A percentile compares a stretch with the other conserved stretches of the same genome.
Conservation (phyloP, 2,888 invertebrate genomes). For the Leucophora obtusa region DNA sequence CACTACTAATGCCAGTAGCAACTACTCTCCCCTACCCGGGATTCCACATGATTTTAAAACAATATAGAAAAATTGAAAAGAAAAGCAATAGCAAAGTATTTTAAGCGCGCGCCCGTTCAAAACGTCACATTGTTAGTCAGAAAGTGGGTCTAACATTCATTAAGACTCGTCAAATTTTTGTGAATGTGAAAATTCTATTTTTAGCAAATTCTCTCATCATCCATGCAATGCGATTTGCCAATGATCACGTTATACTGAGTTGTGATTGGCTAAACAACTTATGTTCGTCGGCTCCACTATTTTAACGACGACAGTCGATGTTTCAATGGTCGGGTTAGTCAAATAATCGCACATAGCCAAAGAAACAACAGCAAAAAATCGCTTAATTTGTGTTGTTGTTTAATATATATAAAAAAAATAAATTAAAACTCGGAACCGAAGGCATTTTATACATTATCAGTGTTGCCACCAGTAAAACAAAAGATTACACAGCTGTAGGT, state of each 20-base stretch:
- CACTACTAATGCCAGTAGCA: slow-evolving; percentile 34
- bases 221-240: slow-evolving; percentile 58
- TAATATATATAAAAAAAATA: slow-evolving; percentile 4
- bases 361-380: slow-evolving; percentile 27
- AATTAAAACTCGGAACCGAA: slow-evolving; percentile 24
- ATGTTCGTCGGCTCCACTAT: slow-evolving; percentile 32
- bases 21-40: slow-evolving; percentile 18
- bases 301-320: slow-evolving; percentile 35
- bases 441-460: slow-evolving; percentile 21
- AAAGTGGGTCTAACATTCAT: slow-evolving; percentile 62
- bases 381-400: slow-evolving; percentile 8
- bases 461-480: too few relatives aligned
- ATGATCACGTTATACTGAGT: slow-evolving; percentile 64
- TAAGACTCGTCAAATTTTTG: slow-evolving; percentile 56
- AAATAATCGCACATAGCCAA: slow-evolving; percentile 41
- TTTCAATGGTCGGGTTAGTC: slow-evolving; percentile 45
- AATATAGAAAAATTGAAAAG: slow-evolving; percentile 5
- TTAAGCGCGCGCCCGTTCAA: slow-evolving; percentile 48
- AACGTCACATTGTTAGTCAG: slow-evolving; percentile 48
- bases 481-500: too few relatives aligned
- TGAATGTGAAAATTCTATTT: slow-evolving; percentile 66
- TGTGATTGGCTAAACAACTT: slow-evolving; percentile 61
- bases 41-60: neutral
- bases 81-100: slow-evolving; percentile 25
- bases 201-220: slow-evolving; percentile 66